A percentile compares a stretch with the other conserved stretches of the same genome.
phyloP scores from a whole-genome alignment of 2,888 invertebrate species.

The Thereva unica region DNA sequence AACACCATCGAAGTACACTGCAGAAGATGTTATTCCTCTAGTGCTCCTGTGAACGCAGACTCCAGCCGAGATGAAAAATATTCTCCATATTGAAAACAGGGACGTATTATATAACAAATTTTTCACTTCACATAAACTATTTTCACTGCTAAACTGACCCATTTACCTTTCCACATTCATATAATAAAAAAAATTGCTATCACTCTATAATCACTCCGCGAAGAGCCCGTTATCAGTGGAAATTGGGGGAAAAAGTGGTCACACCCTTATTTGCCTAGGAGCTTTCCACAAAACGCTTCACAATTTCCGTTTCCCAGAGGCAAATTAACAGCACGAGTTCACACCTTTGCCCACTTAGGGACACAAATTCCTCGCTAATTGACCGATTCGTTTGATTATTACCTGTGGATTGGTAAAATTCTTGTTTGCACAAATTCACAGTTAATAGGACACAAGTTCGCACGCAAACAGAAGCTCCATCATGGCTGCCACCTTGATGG shows the following conservation, averaged over 20 bases:
- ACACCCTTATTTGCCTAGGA: conserved; percentile 32
- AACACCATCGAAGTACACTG: not conserved
- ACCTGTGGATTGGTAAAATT: conserved; percentile 38
- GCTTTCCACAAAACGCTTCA: conserved; percentile 16
- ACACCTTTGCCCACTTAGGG: conserved; percentile 12
- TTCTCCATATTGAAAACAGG: conserved; percentile 40
- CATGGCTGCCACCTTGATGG: conserved; percentile 30
- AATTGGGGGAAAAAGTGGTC: conserved; percentile 14
- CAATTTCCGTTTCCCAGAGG: conserved; percentile 8
- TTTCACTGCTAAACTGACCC: not conserved
- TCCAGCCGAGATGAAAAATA: conserved; percentile 36
- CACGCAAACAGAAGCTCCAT: conserved; percentile 39
- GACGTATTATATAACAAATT: conserved; percentile 14
- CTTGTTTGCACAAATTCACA: conserved; percentile 39
- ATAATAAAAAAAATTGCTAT: conserved; percentile 22
- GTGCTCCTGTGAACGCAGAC: conserved; percentile 37
- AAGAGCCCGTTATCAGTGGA: not conserved
- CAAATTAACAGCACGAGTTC: conserved; percentile 23
- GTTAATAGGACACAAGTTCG: conserved; percentile 32
- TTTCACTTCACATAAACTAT: conserved; percentile 20
- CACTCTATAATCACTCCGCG: conserved; percentile 1
- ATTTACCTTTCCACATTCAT: conserved; percentile 19
- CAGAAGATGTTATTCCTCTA: not conserved
- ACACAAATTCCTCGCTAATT: conserved; percentile 30
- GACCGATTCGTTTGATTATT: conserved; percentile 35